Evolutionary conservation across 1,140 invertebrate genomes (phyloP), one percentile per base, ranked within the genome.

Genomic region (Sycophila sp.): DNA sequence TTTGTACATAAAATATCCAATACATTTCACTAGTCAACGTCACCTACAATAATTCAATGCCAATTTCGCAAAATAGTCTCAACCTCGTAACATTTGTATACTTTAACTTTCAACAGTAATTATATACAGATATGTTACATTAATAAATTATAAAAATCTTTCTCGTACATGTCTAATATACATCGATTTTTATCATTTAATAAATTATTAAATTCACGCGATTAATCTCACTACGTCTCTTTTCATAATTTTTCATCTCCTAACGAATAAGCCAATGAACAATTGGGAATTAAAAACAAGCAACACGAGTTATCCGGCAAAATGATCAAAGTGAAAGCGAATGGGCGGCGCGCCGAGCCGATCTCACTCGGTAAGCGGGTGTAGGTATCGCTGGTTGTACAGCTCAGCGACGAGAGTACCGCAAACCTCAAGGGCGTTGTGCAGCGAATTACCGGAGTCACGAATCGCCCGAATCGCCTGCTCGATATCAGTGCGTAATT

Each of bases 391-490:
- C 73, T 86, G 80, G 67, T 74, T 79, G 53, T 87, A 87, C 30
- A 87, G 76, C 74, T 86, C 85, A 5, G 73, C 74, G 1, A 82
- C 79, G 6, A 87, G 75, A 15, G 75, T 60, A 4, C 85, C 84
- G 34, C 81, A 71, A 4, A 86, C 64, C 2, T 73, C 76, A 10
- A 84, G 72, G 6, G 81, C 83, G 38, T 87, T 88, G 64, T 87
- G 86, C 51, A 88, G 74, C 1, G 87, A 88, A 75, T 87, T 87
- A 13, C 81, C 83, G 5, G 87, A 84, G 40, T 87, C 85, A 56
- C 82, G 83, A n/a, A 88, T 85, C 11, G 85, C 74, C 56, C 79
- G 78, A 4, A 87, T 77, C 15, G 84, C 80, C 47, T 82, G 76
- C 67, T 88, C 87, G n/a, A 87, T 77, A 22, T 84, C 80, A 10